phyloP scores from a whole-genome alignment of 2,113 vertebrate species.

The Gadus chalcogrammus region DNA sequence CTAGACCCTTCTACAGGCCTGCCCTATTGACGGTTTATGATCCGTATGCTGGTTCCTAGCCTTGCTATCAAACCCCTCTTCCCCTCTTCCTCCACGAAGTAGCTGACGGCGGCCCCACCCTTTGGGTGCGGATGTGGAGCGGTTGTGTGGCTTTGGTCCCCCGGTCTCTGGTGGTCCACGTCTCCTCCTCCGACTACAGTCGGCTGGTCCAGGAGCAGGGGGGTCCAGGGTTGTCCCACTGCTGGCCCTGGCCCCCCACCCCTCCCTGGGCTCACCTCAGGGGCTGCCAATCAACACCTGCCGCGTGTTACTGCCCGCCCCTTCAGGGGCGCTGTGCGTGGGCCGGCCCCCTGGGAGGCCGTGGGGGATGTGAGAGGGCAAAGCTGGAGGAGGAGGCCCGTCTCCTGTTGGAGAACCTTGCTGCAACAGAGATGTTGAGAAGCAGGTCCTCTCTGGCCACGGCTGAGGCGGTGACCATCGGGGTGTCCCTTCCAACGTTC shows the following conservation, averaged over 20 bases:
- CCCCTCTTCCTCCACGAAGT: too few relatives aligned
- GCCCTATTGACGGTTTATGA: too few relatives aligned
- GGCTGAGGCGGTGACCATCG: slow-evolving; percentile 50
- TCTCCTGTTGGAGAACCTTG: slow-evolving; percentile 47
- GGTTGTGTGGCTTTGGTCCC: slow-evolving; percentile 67
- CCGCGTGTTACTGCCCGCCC: slow-evolving; percentile 21
- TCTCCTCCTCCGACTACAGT: slow-evolving; percentile 69
- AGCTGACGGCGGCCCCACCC: slow-evolving; percentile 69
- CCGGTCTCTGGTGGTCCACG: slow-evolving; percentile 63
- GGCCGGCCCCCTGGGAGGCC: slow-evolving; percentile 26
- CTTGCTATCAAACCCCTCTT: too few relatives aligned
- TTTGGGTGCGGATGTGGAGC: slow-evolving; percentile 83
- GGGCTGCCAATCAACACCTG: slow-evolving; percentile 37
- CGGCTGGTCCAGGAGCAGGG: slow-evolving; percentile 60
- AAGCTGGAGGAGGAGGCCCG: slow-evolving; percentile 33
- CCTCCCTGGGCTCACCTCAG: slow-evolving; percentile 1
- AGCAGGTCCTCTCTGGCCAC: slow-evolving; percentile 41
- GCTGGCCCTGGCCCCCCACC: slow-evolving; percentile 22
- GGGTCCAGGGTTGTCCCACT: slow-evolving; percentile 1
- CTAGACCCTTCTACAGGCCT: neutral
- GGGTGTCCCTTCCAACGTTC: slow-evolving; percentile 42
- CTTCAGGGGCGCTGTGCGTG: slow-evolving; percentile 40
- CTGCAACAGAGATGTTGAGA: slow-evolving; percentile 16
- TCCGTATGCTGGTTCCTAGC: neutral
- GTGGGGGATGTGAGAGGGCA: slow-evolving; percentile 2